Evolutionary conservation across 2,888 invertebrate species (phyloP).

Genomic region (Epistrophella euchroma): DNA sequence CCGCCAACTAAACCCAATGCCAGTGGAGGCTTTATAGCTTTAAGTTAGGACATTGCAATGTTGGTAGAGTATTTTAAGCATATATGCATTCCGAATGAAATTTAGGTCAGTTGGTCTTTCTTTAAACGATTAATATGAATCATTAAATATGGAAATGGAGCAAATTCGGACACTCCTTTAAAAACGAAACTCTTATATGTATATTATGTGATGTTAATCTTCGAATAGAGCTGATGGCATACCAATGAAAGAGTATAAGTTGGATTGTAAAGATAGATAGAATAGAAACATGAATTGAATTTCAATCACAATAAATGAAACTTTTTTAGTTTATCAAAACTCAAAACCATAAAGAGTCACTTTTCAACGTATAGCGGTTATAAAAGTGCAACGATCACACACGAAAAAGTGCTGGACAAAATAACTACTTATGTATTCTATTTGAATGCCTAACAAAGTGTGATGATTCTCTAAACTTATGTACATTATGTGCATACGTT

Average conservation of each 20-base stretch:
- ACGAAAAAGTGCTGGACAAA: neutral
- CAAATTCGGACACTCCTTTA: conserved; percentile 46
- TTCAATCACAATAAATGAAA: conserved; percentile 31
- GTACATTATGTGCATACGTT: neutral
- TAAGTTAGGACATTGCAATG: conserved; percentile 35
- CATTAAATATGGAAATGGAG: conserved; percentile 65
- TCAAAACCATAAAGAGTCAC: neutral
- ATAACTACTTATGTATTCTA: neutral
- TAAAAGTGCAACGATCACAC: conserved; percentile 14
- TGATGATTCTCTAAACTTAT: neutral
- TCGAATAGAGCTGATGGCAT: conserved; percentile 25
- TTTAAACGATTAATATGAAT: conserved; percentile 59
- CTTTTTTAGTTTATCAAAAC: conserved; percentile 8
- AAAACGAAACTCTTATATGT: conserved; percentile 14
- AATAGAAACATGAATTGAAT: conserved; percentile 29
- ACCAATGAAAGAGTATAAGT: conserved; percentile 33
- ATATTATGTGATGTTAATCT: neutral
- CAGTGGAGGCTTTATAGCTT: conserved; percentile 5
- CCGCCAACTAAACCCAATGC: conserved; percentile 13
- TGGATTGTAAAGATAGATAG: neutral
- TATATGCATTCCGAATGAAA: conserved; percentile 34
- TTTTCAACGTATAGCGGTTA: neutral
- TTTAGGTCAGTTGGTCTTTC: conserved; percentile 58
- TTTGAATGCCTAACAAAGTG: neutral
- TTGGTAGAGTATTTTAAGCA: neutral